These are phyloP conservation scores for Bovichtus variegatus DNA, from an alignment of 2,797 vertebrate genomes.

Conservation along the genomic window DNA sequence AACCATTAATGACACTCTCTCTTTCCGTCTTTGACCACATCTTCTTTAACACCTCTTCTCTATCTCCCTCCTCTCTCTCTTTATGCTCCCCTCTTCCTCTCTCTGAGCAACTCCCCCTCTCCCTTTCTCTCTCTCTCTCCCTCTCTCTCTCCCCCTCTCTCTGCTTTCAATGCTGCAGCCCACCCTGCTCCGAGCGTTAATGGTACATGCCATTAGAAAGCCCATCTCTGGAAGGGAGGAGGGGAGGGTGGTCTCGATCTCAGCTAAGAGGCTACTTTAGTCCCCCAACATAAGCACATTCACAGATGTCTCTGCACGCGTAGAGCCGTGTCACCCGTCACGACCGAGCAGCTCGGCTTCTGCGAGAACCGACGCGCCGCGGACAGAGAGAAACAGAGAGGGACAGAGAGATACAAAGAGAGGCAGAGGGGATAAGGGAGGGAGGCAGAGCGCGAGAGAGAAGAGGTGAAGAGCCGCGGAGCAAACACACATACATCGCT, in stretches of 20 bases:
- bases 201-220: slow-evolving; percentile 92
- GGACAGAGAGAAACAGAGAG: slow-evolving; percentile 54
- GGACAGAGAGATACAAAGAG: slow-evolving; percentile 42
- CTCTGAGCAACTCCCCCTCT: slow-evolving; percentile 50
- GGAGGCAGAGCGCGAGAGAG: slow-evolving; percentile 48
- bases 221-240: slow-evolving; percentile 80
- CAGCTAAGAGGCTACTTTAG: slow-evolving; percentile 85
- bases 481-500: slow-evolving; percentile 66
- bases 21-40: slow-evolving; percentile 18
- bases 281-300: slow-evolving; percentile 88
- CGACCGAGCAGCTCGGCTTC: slow-evolving; percentile 57
- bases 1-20: slow-evolving; percentile 12
- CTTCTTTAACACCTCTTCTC: slow-evolving; percentile 31
- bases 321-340: slow-evolving; percentile 70
- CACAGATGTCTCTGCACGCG: slow-evolving; percentile 84
- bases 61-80: neutral
- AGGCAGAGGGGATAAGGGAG: slow-evolving; percentile 42
- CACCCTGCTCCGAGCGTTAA: slow-evolving; percentile 86
- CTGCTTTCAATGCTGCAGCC: slow-evolving; percentile 81
- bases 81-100: neutral
- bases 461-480: slow-evolving; percentile 67
- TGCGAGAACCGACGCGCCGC: slow-evolving; percentile 47
- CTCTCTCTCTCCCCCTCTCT: slow-evolving; percentile 33
- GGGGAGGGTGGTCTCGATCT: slow-evolving; percentile 84
- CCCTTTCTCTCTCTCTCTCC: slow-evolving; percentile 9